Evolutionary conservation across 2,113 vertebrate species (phyloP).

Genomic region (Oreochromis niloticus): DNA sequence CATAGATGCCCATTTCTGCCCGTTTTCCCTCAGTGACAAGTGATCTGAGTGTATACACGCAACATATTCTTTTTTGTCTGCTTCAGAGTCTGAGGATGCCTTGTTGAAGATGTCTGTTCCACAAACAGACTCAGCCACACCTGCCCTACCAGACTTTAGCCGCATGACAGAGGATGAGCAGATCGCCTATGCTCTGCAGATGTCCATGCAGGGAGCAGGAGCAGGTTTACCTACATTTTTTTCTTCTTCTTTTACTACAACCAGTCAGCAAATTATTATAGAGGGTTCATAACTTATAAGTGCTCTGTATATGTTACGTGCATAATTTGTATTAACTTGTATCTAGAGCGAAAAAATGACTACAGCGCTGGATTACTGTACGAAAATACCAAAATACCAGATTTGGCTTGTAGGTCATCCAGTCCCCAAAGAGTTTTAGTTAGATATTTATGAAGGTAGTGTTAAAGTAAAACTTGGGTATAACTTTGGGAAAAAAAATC

Average conservation of each 20-base stretch:
- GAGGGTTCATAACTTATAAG: not conserved
- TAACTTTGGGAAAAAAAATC: not conserved
- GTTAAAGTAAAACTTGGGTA: not conserved
- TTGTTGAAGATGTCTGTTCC: constrained; percentile 92
- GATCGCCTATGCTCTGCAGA: constrained; percentile 97
- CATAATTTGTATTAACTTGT: not conserved
- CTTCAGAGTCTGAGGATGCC: constrained; percentile 85
- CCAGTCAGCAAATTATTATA: not conserved
- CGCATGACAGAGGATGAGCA: constrained; percentile 97
- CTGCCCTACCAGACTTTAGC: constrained; percentile 88
- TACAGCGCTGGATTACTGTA: not conserved
- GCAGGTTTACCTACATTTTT: constrained; percentile 50
- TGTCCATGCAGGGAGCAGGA: constrained; percentile 85
- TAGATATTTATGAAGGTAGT: not conserved
- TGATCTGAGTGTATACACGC: not conserved
- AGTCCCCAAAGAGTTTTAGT: not conserved
- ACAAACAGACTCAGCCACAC: constrained; percentile 77
- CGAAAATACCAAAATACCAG: not conserved
- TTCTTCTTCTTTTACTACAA: not conserved
- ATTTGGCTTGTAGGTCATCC: not conserved
- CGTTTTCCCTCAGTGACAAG: not conserved
- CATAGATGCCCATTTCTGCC: not conserved
- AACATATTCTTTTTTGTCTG: not conserved
- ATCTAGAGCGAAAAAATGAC: not conserved
- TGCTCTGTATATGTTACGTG: not conserved